Evolutionary conservation across 2,113 vertebrate genomes (phyloP).

Genomic region (Marmota flaviventris): DNA sequence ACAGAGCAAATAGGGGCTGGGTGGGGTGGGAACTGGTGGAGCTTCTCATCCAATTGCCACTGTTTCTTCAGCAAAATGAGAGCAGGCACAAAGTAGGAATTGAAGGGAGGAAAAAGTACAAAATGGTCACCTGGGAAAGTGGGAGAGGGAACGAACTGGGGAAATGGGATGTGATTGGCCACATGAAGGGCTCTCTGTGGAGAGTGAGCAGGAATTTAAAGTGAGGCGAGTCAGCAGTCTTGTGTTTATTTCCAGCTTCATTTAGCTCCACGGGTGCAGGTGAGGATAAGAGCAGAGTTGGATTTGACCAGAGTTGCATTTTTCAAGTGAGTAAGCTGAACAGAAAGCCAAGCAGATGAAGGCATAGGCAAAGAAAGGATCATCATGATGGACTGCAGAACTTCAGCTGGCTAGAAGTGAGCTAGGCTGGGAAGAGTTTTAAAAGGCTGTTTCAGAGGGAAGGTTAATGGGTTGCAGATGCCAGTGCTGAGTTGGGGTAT

Average conservation of each 20-base stretch:
- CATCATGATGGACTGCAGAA: neutral
- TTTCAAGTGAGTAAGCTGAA: conserved; percentile 44
- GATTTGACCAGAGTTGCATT: conserved; percentile 44
- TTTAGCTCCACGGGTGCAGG: conserved; percentile 60
- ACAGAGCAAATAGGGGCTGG: no score
- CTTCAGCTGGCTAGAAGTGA: neutral
- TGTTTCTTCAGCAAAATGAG: neutral
- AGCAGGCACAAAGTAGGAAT: neutral
- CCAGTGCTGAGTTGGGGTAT: rapidly evolving
- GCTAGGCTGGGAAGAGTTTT: neutral
- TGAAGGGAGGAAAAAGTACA: neutral
- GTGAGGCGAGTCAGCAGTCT: conserved; percentile 52
- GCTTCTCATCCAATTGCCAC: neutral
- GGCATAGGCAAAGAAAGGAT: neutral
- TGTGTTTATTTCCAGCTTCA: conserved; percentile 78
- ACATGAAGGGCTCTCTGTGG: conserved; percentile 65
- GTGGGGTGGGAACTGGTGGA: neutral
- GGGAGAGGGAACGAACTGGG: neutral
- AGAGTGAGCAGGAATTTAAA: conserved; percentile 49
- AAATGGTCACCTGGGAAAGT: conserved; percentile 4
- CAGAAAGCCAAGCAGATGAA: neutral
- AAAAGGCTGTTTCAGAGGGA: neutral
- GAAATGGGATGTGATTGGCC: neutral
- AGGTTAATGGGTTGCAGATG: neutral
- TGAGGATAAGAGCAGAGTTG: conserved; percentile 52